Conservation (phyloP, 2,113 vertebrate species). For the Apistogramma diplotaenia region DNA sequence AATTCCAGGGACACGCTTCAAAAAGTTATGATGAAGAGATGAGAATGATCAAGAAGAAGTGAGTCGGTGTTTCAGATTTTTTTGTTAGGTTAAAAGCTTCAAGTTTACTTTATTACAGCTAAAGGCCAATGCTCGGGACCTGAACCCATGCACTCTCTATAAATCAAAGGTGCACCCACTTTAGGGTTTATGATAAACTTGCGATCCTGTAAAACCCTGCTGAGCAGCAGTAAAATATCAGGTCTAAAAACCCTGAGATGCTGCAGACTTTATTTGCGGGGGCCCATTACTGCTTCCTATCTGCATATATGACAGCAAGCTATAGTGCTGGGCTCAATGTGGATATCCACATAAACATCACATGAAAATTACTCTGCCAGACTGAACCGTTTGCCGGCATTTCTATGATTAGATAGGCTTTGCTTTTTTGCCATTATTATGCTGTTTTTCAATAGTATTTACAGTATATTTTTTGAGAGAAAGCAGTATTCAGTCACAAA, state of each 20-base stretch:
- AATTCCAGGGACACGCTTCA: no score
- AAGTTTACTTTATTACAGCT: neutral
- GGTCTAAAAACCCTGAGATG: neutral
- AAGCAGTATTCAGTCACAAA: neutral
- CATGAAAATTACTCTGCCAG: neutral
- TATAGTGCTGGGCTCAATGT: neutral
- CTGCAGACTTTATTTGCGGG: neutral
- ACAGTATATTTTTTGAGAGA: neutral
- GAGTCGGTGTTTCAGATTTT: neutral
- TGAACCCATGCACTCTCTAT: slow-evolving; percentile 15
- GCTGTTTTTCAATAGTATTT: neutral
- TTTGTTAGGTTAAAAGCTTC: neutral
- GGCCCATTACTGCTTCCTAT: neutral
- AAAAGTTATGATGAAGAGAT: no score
- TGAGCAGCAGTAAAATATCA: slow-evolving; percentile 29
- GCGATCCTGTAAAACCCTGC: slow-evolving; percentile 38
- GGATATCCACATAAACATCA: neutral
- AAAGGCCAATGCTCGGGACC: neutral
- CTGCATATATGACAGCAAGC: neutral
- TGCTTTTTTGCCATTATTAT: neutral
- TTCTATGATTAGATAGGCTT: neutral
- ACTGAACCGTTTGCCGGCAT: neutral
- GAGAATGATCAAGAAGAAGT: neutral
- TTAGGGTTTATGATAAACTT: slow-evolving; percentile 48
- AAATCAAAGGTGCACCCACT: slow-evolving; percentile 39